Evolutionary conservation across 2,113 vertebrate genomes (phyloP).

Genomic region (Nothoprocta pentlandii): DNA sequence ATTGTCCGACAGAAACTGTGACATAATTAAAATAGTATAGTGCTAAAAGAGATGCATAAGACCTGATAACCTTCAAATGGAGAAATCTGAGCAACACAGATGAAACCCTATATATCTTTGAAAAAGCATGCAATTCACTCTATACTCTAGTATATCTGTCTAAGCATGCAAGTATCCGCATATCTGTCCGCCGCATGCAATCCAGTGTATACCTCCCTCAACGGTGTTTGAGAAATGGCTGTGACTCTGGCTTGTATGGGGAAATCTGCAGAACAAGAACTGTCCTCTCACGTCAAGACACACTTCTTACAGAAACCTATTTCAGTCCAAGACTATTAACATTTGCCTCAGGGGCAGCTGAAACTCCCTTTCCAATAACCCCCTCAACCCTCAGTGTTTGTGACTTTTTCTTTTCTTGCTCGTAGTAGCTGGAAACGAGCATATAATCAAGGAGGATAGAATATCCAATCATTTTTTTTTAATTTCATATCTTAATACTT

Average conservation of each 20-base stretch:
- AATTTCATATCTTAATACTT: not conserved
- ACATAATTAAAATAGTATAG: not conserved
- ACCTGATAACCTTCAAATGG: not conserved
- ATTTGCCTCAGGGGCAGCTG: not conserved
- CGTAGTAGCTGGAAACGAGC: not conserved
- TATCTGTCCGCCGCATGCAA: too few species aligned
- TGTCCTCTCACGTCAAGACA: rapidly evolving
- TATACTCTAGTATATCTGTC: too few species aligned
- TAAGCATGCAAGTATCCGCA: too few species aligned
- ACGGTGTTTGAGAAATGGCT: not conserved
- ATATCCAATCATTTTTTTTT: not conserved
- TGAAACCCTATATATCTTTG: not conserved
- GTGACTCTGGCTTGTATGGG: rapidly evolving
- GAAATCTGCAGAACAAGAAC: not conserved
- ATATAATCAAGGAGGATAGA: not conserved
- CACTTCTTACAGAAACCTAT: not conserved
- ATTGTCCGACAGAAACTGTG: not conserved
- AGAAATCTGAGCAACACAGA: not conserved
- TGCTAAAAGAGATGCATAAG: not conserved
- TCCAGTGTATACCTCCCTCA: not conserved
- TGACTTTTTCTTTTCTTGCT: not conserved
- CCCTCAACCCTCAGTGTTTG: not conserved
- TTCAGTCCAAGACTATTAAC: not conserved
- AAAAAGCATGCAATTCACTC: not conserved
- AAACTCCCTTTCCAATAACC: not conserved